Percentiles rank a stretch among this genome's conserved stretches.
These are phyloP conservation scores for Burhinus bistriatus DNA, from an alignment of 2,113 vertebrate genomes.

Conservation along the genomic window DNA sequence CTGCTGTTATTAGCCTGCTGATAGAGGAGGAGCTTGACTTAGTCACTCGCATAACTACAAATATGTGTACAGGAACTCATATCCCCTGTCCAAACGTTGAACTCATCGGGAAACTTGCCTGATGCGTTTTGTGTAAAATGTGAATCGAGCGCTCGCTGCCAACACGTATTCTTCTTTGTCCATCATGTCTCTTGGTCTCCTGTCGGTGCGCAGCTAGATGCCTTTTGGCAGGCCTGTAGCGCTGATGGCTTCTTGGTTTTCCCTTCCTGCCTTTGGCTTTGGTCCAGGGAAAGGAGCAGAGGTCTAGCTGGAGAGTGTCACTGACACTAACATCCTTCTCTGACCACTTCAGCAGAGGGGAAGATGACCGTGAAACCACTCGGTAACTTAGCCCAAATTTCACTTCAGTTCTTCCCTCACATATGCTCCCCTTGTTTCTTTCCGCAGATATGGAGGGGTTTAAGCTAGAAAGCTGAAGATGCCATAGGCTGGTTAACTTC, in stretches of 20 bases:
- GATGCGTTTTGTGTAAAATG: neutral
- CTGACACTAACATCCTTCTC: neutral
- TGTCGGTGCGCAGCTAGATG: neutral
- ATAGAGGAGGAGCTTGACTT: neutral
- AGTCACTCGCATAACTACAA: neutral
- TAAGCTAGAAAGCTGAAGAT: neutral
- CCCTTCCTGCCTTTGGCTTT: neutral
- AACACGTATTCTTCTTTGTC: neutral
- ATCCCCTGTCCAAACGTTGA: neutral
- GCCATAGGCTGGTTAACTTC: neutral
- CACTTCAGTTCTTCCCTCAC: neutral
- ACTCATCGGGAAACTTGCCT: neutral
- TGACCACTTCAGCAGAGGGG: neutral
- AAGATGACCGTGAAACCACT: neutral
- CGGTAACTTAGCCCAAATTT: neutral
- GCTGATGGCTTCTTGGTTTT: neutral
- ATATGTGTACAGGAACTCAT: neutral
- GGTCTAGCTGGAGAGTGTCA: neutral
- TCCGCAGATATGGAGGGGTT: neutral
- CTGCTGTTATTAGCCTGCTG: neutral
- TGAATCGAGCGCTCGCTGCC: fast-evolving
- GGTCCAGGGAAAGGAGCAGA: neutral
- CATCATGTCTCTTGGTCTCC: neutral
- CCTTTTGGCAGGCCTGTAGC: neutral
- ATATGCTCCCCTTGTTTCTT: neutral